These are phyloP conservation scores for Chelon auratus DNA, from an alignment of 2,797 vertebrate species.

Conservation along the genomic window DNA sequence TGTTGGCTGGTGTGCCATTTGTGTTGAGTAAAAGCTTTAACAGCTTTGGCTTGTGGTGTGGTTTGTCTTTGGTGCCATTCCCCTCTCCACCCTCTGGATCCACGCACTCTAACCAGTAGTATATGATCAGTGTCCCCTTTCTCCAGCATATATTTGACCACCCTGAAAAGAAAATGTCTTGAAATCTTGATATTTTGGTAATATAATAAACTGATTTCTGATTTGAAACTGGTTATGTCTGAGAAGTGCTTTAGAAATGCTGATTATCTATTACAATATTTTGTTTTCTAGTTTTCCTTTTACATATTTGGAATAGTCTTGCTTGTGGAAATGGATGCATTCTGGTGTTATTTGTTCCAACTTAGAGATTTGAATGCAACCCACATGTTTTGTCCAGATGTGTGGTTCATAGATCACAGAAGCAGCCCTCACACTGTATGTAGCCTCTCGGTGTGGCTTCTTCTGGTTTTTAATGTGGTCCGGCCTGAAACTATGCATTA, in stretches of 20 bases:
- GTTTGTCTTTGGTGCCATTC: conserved; percentile 58
- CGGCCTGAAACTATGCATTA: conserved; percentile 22
- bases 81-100: conserved; percentile 67
- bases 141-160: conserved; percentile 33
- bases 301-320: conserved; percentile 8
- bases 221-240: neutral
- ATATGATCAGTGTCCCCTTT: conserved; percentile 44
- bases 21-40: conserved; percentile 62
- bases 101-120: conserved; percentile 36
- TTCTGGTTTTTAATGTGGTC: conserved; percentile 57
- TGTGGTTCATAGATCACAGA: conserved; percentile 52
- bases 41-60: conserved; percentile 57
- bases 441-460: conserved; percentile 42
- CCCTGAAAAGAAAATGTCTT: conserved; percentile 18
- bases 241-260: neutral
- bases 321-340: conserved; percentile 12
- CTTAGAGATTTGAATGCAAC: conserved; percentile 18
- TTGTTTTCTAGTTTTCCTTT: neutral
- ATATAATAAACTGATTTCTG: conserved; percentile 8
- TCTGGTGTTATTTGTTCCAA: conserved; percentile 15
- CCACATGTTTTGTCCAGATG: conserved; percentile 59
- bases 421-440: conserved; percentile 21
- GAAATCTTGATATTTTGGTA: neutral
- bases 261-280: too few species aligned
- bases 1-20: conserved; percentile 47